Conservation (phyloP, 2,113 vertebrate genomes). For the Gavia stellata region DNA sequence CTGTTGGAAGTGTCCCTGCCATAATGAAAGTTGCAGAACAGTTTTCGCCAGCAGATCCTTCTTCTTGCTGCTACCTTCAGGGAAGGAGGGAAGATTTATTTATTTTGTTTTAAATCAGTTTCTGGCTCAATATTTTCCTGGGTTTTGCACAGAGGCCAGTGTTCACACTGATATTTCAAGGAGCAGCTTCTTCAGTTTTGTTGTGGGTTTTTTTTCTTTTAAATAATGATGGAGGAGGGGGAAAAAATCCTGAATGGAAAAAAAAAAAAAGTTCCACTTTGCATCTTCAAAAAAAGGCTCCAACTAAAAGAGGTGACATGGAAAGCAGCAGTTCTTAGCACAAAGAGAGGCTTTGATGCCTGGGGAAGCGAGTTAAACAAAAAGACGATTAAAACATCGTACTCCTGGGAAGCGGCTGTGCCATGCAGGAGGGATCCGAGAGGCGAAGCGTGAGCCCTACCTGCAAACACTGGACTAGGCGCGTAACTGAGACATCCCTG, state of each 20-base stretch:
- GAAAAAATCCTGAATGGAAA: too few species aligned
- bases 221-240: background rate
- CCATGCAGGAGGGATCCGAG: accelerated
- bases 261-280: background rate
- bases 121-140: background rate
- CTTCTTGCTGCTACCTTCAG: background rate
- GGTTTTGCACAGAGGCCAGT: background rate
- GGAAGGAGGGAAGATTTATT: background rate
- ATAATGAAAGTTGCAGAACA: background rate
- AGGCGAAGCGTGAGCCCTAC: accelerated
- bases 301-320: background rate
- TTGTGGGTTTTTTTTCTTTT: background rate
- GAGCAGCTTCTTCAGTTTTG: background rate
- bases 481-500: background rate
- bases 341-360: background rate
- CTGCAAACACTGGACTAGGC: accelerated
- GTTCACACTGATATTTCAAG: background rate
- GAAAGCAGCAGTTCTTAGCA: background rate
- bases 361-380: background rate
- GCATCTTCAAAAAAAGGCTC: background rate
- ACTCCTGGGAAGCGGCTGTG: background rate
- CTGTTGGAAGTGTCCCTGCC: background rate
- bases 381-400: accelerated
- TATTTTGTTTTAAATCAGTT: background rate
- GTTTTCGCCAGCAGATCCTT: background rate